Base-by-base conservation (phyloP, 2,888 invertebrate genomes). In the Cerceris ruficornis region DNA sequence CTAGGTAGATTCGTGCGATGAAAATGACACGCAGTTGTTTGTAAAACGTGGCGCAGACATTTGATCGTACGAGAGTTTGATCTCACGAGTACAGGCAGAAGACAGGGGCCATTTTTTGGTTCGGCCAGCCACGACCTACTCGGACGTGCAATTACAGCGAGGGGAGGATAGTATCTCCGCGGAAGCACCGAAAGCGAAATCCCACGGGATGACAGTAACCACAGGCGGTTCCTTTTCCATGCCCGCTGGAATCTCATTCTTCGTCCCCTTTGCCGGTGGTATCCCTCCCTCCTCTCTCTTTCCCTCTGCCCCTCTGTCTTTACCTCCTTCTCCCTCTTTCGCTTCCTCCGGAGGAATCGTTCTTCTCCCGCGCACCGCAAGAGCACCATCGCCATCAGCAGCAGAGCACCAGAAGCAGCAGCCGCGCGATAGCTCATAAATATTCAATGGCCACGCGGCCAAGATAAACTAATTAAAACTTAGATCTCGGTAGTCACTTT, bases 391-490 rank as follows among this genome's bases (percentile, higher is more conserved):
- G 28, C 28, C 28, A 28, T 28, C 28, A 28, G 28, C 28, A 28
- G 60, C 79, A 72, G n/a, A 17, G 14, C 46, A 43, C 46, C 68
- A 50, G 65, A 69, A 78, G 74, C 84, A 81, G 86, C 81, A 84
- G 69, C 80, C 85, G 86, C 85, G 86, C 87, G 83, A 89, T 88
- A 88, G 90, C 91, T 92, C 91, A 92, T 92, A 92, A 92, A 92
- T 92, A 92, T 92, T 92, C 92, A 92, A 92, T 92, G 92, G 91
- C 91, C 91, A 92, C 90, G 91, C 92, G 92, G 92, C 92, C 91
- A 92, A 92, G 92, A 92, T 92, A 92, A 92, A 92, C 92, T 92
- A 92, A 92, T 92, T 92, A 92, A 92, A 92, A 92, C 92, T 92
- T 92, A 92, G 92, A 92, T 92, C 92, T 92, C 90, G 92, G 92